These are phyloP conservation scores for Planococcus citri DNA, from an alignment of 1,140 invertebrate genomes.

Conservation along the genomic window DNA sequence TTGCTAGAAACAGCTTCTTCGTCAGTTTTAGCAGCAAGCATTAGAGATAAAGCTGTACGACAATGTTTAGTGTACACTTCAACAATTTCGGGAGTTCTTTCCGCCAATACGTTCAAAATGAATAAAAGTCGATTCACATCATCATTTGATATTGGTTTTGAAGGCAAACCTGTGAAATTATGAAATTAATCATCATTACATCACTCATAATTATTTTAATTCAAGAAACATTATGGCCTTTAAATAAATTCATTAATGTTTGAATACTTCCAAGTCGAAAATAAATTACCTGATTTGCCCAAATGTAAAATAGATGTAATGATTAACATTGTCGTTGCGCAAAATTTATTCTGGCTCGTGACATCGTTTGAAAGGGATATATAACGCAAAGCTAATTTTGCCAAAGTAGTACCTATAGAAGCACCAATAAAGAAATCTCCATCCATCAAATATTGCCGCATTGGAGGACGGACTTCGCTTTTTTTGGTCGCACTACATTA, in stretches of 20 bases:
- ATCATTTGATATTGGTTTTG: conserved; percentile 83
- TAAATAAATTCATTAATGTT: neutral
- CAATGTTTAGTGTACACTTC: conserved; percentile 68
- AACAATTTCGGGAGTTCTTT: conserved; percentile 52
- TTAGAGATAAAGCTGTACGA: conserved; percentile 64
- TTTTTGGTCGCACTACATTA: conserved; percentile 31
- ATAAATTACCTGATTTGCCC: conserved; percentile 48
- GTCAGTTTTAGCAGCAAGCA: conserved; percentile 71
- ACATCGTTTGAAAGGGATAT: conserved; percentile 41
- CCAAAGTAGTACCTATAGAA: conserved; percentile 75
- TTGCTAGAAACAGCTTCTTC: conserved; percentile 49
- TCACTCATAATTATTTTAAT: neutral
- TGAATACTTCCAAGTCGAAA: neutral
- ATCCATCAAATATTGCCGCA: conserved; percentile 79
- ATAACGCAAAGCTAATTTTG: conserved; percentile 77
- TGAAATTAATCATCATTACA: too few relatives aligned
- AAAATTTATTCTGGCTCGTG: conserved; percentile 48
- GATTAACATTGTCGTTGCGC: conserved; percentile 61
- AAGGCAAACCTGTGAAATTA: conserved; percentile 43
- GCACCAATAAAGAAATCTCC: conserved; percentile 96
- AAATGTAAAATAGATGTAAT: conserved; percentile 60
- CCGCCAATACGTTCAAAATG: conserved; percentile 66
- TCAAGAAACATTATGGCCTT: too few relatives aligned
- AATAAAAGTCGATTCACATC: conserved; percentile 82
- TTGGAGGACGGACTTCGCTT: conserved; percentile 61